These are phyloP conservation scores for Sinocyclocheilus maitianheensis DNA, from an alignment of 2,113 vertebrate genomes.

Conservation along the genomic window DNA sequence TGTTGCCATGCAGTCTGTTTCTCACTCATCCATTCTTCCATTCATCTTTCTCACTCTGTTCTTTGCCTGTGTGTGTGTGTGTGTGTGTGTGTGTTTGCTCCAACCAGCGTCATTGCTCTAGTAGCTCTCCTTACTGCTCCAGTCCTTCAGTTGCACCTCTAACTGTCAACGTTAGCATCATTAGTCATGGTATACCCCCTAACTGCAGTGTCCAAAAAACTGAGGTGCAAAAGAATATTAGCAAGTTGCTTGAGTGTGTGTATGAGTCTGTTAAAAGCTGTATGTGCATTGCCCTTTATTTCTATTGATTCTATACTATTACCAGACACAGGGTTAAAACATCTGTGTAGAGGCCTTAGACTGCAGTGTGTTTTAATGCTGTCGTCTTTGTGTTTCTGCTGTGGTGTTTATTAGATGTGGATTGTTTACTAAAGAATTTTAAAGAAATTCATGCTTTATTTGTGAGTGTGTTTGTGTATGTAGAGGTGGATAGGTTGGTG, in stretches of 20 bases:
- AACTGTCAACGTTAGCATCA: slow-evolving; percentile 1
- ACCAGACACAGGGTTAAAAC: neutral
- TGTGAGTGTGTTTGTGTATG: slow-evolving; percentile 22
- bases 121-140: slow-evolving; percentile 40
- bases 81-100: slow-evolving; percentile 30
- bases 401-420: slow-evolving; percentile 20
- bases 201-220: slow-evolving; percentile 32
- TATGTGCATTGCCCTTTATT: neutral
- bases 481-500: slow-evolving; percentile 16
- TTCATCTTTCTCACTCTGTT: slow-evolving; percentile 59
- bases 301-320: neutral
- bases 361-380: slow-evolving; percentile 21
- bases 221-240: neutral
- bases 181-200: slow-evolving; percentile 19
- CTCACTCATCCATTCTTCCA: slow-evolving; percentile 57
- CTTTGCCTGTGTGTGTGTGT: slow-evolving; percentile 53
- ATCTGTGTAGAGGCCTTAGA: neutral
- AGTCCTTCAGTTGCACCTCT: slow-evolving; percentile 24
- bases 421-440: slow-evolving; percentile 4
- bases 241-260: neutral
- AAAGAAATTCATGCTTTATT: neutral
- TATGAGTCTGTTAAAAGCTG: slow-evolving; percentile 3
- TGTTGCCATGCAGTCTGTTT: slow-evolving; percentile 49
- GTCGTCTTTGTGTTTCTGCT: slow-evolving; percentile 12
- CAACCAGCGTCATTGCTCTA: slow-evolving; percentile 45